These are phyloP conservation scores for Cherax destructor DNA, from an alignment of 1,140 invertebrate genomes.

Conservation along the genomic window DNA sequence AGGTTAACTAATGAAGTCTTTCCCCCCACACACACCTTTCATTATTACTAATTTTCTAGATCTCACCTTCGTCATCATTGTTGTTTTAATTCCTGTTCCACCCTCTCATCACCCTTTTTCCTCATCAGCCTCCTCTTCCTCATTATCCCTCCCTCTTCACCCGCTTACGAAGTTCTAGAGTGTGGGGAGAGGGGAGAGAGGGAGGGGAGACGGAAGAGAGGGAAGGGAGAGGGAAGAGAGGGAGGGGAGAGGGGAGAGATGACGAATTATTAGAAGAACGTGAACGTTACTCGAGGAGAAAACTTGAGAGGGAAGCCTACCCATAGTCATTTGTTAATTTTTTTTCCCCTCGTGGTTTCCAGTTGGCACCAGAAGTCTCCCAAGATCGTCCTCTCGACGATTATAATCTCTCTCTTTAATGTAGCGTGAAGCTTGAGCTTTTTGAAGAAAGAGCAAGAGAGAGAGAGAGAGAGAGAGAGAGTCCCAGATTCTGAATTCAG, in stretches of 20 bases:
- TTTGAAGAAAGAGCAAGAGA: too few species aligned
- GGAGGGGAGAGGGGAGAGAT: background rate
- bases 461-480: too few species aligned
- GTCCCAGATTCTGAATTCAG: too few species aligned
- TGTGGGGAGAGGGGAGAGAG: too few species aligned
- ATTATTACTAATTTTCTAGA: background rate
- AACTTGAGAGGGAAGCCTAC: conserved; percentile 22
- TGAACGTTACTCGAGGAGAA: conserved; percentile 22
- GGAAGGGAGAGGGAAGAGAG: background rate
- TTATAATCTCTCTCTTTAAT: background rate
- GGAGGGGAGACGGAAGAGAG: background rate
- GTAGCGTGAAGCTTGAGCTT: too few species aligned
- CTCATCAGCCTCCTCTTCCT: background rate
- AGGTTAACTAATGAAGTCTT: too few species aligned
- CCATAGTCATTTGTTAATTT: conserved; percentile 37
- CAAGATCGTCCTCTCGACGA: background rate
- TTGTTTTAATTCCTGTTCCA: too few species aligned
- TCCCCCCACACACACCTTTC: background rate
- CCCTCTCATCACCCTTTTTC: background rate
- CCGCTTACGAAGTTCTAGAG: background rate
- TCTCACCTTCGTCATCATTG: background rate
- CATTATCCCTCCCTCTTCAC: background rate
- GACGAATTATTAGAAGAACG: conserved; percentile 35
- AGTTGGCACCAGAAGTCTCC: background rate
- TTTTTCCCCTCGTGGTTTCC: conserved; percentile 20